These are phyloP conservation scores for Drosophila teissieri DNA, from an alignment of 1,140 invertebrate genomes.

Conservation along the genomic window DNA sequence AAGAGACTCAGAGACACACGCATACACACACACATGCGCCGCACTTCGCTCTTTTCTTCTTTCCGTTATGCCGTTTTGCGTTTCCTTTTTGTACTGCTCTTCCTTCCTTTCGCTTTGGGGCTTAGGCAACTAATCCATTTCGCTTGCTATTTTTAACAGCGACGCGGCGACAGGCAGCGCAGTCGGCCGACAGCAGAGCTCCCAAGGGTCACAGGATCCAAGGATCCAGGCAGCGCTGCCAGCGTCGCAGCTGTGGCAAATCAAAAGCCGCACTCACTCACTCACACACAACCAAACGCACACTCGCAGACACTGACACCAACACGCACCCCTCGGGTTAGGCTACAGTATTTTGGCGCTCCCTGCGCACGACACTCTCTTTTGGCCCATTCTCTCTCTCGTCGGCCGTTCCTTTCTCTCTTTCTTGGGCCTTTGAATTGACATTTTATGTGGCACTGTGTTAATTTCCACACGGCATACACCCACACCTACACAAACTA, in stretches of 20 bases:
- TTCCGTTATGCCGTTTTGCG: conserved; percentile 41
- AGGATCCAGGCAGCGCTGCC: conserved; percentile 30
- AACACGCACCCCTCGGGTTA: conserved; percentile 44
- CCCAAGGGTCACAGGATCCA: conserved; percentile 22
- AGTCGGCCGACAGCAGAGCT: conserved; percentile 14
- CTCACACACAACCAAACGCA: conserved; percentile 25
- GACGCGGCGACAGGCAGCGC: conserved; percentile 47
- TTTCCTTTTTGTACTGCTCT: conserved; percentile 37
- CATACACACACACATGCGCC: conserved; percentile 19
- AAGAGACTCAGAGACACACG: neutral
- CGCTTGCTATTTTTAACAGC: conserved; percentile 79
- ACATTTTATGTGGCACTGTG: conserved; percentile 74
- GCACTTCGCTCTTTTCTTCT: conserved; percentile 28
- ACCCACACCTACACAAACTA: conserved; percentile 5
- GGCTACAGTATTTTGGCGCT: conserved; percentile 55
- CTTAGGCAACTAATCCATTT: conserved; percentile 72
- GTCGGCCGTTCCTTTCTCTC: conserved; percentile 5
- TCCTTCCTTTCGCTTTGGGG: conserved; percentile 34
- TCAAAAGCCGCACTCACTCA: conserved; percentile 60
- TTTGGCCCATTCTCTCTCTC: conserved; percentile 14
- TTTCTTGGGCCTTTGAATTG: conserved; percentile 56
- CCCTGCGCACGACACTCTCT: conserved; percentile 52
- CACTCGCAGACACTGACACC: conserved; percentile 2
- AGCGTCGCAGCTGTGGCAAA: conserved; percentile 57
- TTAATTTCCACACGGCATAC: conserved; percentile 74